phyloP scores from a whole-genome alignment of 2,888 invertebrate genomes.

The Drosophila dives region DNA sequence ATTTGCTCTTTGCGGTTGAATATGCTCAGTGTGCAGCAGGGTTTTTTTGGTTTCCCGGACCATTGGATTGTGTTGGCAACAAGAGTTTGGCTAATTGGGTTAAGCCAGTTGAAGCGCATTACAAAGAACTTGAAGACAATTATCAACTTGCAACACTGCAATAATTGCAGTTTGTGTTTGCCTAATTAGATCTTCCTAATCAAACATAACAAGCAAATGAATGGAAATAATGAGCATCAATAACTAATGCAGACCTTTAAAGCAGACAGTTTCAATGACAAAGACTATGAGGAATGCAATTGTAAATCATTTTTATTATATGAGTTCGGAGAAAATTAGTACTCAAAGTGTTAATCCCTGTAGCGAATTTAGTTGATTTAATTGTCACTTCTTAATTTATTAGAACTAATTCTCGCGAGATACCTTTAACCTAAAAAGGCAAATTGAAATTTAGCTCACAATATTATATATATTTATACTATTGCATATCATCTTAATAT shows the following conservation, averaged over 20 bases:
- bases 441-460: neutral
- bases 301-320: neutral
- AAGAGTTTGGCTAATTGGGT: constrained; percentile 41
- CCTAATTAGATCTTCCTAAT: neutral
- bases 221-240: neutral
- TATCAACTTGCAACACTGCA: constrained; percentile 17
- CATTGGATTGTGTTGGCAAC: constrained; percentile 40
- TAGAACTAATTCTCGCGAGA: no score
- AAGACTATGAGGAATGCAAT: neutral
- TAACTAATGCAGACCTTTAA: neutral
- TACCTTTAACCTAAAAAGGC: no score
- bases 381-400: neutral
- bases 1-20: constrained; percentile 35
- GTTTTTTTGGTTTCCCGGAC: constrained; percentile 4
- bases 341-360: neutral
- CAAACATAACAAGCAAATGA: neutral
- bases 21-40: constrained; percentile 18
- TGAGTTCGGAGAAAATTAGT: neutral
- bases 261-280: neutral
- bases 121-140: constrained; percentile 9
- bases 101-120: constrained; percentile 26
- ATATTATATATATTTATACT: neutral
- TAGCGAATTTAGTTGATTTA: neutral
- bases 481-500: no score
- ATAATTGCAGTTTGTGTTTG: neutral